phyloP scores from a whole-genome alignment of 2,113 vertebrate genomes.

The Octodon degus region DNA sequence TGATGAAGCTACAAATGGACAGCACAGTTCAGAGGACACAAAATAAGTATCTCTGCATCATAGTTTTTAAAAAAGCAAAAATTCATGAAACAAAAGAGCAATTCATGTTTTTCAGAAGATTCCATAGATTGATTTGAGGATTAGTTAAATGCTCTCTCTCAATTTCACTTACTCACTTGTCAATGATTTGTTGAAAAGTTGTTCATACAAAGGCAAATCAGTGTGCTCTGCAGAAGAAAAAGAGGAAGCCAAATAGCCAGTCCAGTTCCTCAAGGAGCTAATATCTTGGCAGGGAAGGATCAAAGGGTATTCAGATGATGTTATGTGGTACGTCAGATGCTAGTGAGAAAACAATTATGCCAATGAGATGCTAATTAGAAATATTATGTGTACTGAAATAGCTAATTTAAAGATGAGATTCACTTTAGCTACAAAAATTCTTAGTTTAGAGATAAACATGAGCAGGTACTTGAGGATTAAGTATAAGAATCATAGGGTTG shows the following conservation, averaged over 20 bases:
- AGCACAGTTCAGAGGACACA: constrained; percentile 24
- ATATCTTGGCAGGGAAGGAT: not conserved
- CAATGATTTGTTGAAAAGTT: not conserved
- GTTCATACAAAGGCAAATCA: not conserved
- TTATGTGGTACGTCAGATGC: not conserved
- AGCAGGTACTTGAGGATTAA: not conserved
- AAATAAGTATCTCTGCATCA: constrained; percentile 58
- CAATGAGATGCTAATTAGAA: not conserved
- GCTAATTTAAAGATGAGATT: not conserved
- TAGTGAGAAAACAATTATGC: not conserved
- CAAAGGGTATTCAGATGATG: not conserved
- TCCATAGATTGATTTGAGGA: not conserved
- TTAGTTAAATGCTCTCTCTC: not conserved
- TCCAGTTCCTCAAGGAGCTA: not conserved
- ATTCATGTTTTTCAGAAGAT: constrained; percentile 52
- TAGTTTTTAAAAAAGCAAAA: constrained; percentile 55
- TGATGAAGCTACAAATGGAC: not conserved
- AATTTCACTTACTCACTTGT: not conserved
- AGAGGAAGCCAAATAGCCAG: not conserved
- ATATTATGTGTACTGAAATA: not conserved
- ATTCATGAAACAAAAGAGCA: not conserved
- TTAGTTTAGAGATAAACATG: not conserved
- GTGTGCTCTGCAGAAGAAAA: too few species aligned
- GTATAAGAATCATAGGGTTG: not conserved
- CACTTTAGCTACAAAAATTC: not conserved